These are phyloP conservation scores for Theonella swinhoei DNA, from an alignment of 37 sponge, comb jelly and placozoan species.

Conservation along the genomic window DNA sequence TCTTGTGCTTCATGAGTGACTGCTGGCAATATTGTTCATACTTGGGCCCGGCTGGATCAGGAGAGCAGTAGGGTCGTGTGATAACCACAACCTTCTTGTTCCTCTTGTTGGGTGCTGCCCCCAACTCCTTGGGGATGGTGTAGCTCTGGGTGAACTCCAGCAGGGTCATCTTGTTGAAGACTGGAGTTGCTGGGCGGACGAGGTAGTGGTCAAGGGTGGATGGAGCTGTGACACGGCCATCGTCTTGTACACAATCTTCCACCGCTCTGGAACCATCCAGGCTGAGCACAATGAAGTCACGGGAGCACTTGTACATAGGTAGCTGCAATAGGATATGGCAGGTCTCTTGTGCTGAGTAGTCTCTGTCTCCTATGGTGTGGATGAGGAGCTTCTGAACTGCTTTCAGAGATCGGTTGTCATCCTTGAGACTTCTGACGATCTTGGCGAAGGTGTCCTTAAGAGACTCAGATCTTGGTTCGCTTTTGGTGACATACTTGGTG, in stretches of 20 bases:
- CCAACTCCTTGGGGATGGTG: constrained; percentile 28
- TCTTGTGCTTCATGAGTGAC: background rate
- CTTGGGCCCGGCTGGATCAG: constrained; percentile 55
- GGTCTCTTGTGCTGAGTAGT: too few relatives aligned
- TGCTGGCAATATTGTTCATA: constrained; percentile 49
- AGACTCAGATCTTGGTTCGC: constrained; percentile 39
- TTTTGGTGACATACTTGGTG: constrained; percentile 56
- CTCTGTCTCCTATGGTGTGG: constrained; percentile 10
- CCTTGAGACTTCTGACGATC: constrained; percentile 23
- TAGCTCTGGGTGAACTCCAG: constrained; percentile 6
- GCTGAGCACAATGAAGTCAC: constrained; percentile 23
- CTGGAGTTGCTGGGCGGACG: background rate
- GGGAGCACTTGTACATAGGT: constrained; percentile 20
- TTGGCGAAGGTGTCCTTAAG: constrained; percentile 11
- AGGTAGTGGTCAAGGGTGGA: constrained; percentile 17
- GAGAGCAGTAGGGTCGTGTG: constrained; percentile 37
- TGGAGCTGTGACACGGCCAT: background rate
- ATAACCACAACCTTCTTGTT: constrained; percentile 30
- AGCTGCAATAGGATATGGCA: constrained; percentile 37
- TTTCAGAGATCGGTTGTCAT: constrained; percentile 36
- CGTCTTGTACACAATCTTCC: background rate
- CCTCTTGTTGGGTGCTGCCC: background rate
- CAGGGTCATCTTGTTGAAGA: constrained; percentile 9
- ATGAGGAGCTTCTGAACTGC: constrained; percentile 43
- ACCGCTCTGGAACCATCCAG: constrained; percentile 33